Conservation (phyloP, 1,140 invertebrate species). For the Lethrus apterus region DNA sequence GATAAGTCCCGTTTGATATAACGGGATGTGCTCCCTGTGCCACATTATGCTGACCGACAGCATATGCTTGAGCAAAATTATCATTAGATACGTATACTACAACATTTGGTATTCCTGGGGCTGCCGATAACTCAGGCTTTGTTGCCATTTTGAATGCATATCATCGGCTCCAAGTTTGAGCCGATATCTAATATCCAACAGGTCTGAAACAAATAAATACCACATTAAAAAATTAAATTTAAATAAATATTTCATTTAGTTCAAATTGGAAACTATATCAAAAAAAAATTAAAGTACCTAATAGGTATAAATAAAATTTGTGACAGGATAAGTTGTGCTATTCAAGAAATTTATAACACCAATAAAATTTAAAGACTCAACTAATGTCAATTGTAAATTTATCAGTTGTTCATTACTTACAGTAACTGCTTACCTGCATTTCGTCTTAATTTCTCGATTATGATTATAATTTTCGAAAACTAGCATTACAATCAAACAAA, state of each 20-base stretch:
- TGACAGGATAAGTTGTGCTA: no score
- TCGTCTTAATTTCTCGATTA: slow-evolving; percentile 35
- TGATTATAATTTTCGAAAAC: slow-evolving; percentile 29
- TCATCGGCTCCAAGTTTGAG: slow-evolving; percentile 38
- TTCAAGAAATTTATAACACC: slow-evolving; percentile 10
- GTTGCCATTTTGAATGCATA: slow-evolving; percentile 41
- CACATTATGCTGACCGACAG: slow-evolving; percentile 37
- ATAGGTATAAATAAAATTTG: background rate
- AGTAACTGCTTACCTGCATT: slow-evolving; percentile 38
- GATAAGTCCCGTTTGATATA: slow-evolving; percentile 22
- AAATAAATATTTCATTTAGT: background rate
- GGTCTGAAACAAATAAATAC: slow-evolving; percentile 27
- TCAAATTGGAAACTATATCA: slow-evolving; percentile 5
- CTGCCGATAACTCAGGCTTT: slow-evolving; percentile 43
- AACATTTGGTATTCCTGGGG: slow-evolving; percentile 42
- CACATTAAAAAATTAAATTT: background rate
- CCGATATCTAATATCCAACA: slow-evolving; percentile 34
- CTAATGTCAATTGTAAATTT: slow-evolving; percentile 16
- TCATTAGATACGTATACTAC: slow-evolving; percentile 45
- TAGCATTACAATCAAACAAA: slow-evolving; percentile 41
- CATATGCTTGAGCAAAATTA: slow-evolving; percentile 41
- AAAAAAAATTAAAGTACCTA: background rate
- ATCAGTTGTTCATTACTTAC: no score
- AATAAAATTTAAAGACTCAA: slow-evolving; percentile 13
- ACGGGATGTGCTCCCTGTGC: slow-evolving; percentile 20